phyloP scores from a whole-genome alignment of 1,140 invertebrate genomes.

The Philotrypesis tridentata region DNA sequence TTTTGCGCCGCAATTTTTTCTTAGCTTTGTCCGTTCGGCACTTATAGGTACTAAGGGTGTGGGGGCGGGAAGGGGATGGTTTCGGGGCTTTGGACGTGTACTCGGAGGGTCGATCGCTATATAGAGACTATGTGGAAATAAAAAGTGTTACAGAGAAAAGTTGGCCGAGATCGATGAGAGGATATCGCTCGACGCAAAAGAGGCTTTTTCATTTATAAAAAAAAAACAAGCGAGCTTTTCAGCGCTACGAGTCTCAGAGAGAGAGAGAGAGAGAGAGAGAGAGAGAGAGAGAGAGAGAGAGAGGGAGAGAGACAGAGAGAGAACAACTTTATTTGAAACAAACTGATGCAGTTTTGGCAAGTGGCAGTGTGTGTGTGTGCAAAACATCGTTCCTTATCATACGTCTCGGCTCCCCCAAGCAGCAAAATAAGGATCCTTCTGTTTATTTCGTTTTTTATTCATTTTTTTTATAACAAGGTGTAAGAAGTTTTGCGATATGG shows the following conservation, averaged over 20 bases:
- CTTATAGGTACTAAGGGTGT: conserved; percentile 6
- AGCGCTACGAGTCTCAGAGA: neutral
- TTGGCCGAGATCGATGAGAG: neutral
- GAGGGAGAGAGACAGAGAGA: neutral
- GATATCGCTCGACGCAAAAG: conserved; percentile 9
- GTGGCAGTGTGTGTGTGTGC: conserved; percentile 55
- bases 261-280: too few relatives aligned
- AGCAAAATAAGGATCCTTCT: conserved; percentile 61
- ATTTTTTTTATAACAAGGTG: too few relatives aligned
- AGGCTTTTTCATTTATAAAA: too few relatives aligned
- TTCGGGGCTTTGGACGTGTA: too few relatives aligned
- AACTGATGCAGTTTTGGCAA: conserved; percentile 43
- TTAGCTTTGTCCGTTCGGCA: neutral
- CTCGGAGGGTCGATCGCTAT: too few relatives aligned
- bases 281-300: too few relatives aligned
- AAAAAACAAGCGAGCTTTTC: conserved; percentile 33
- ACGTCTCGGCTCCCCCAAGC: conserved; percentile 71
- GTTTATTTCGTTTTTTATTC: too few relatives aligned
- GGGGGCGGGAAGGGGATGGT: too few relatives aligned
- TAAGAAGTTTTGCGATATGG: conserved; percentile 45
- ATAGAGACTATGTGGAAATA: too few relatives aligned
- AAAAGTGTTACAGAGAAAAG: neutral
- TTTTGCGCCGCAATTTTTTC: too few relatives aligned
- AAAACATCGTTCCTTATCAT: conserved; percentile 65
- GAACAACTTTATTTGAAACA: neutral